phyloP scores from a whole-genome alignment of 2,888 invertebrate species.

The Nemoura dubitans region DNA sequence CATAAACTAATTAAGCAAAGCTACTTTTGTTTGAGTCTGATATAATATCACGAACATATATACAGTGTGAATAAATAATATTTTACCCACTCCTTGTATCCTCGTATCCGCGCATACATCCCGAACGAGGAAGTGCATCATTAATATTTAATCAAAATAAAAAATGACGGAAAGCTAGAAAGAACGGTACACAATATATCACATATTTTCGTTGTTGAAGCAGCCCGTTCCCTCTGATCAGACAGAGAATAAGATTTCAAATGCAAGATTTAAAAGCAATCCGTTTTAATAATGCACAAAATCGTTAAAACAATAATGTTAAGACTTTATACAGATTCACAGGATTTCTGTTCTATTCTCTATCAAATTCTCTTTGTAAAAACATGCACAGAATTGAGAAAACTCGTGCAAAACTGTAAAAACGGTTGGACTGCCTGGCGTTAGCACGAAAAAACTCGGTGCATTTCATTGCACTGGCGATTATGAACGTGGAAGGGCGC shows the following conservation, averaged over 20 bases:
- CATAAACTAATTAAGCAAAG: conserved; percentile 12
- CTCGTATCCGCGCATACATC: not conserved
- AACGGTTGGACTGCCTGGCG: not conserved
- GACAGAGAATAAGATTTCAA: not conserved
- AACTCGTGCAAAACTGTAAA: not conserved
- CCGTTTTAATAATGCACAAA: not conserved
- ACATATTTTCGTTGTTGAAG: not conserved
- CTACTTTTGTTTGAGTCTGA: not conserved
- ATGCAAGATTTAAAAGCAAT: not conserved
- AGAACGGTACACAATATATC: not conserved
- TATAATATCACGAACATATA: not conserved
- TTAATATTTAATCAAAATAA: not conserved
- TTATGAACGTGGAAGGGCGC: not conserved
- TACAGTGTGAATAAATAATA: not conserved
- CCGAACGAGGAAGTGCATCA: not conserved
- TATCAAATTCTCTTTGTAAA: not conserved
- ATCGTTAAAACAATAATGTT: not conserved
- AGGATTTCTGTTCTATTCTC: not conserved
- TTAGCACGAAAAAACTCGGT: not conserved
- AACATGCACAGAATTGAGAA: not conserved
- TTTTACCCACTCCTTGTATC: not conserved
- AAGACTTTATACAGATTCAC: not conserved
- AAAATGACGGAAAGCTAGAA: not conserved
- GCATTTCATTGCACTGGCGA: not conserved
- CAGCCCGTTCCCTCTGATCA: not conserved